phyloP scores from a whole-genome alignment of 2,888 invertebrate genomes.

The Onchidella celtica region DNA sequence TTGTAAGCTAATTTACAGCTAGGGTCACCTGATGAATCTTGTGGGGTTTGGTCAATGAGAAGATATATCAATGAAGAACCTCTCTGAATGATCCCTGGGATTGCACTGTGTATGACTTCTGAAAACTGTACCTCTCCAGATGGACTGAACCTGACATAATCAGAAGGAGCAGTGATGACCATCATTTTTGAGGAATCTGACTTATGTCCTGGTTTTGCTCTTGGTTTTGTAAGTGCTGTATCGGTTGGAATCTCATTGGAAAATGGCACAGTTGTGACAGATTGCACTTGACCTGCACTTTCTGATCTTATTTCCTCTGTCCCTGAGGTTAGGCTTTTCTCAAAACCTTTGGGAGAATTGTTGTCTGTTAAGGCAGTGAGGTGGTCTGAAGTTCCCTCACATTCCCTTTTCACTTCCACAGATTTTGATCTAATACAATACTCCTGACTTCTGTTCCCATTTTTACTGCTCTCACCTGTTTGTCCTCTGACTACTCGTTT shows the following conservation, averaged over 20 bases:
- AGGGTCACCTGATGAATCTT: not conserved
- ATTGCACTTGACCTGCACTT: not conserved
- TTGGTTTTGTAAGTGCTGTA: not conserved
- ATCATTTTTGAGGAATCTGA: not conserved
- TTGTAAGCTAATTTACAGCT: not conserved
- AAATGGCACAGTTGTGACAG: too few relatives aligned
- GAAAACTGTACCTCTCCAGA: not conserved
- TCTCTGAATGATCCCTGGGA: not conserved
- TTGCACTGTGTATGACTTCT: not conserved
- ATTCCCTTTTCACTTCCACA: too few relatives aligned
- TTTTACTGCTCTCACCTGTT: too few relatives aligned
- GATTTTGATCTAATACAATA: too few relatives aligned
- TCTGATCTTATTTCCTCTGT: not conserved
- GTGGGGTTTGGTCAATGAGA: not conserved
- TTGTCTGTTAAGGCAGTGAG: too few relatives aligned
- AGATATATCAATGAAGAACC: not conserved
- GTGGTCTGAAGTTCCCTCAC: too few relatives aligned
- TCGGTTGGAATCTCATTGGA: too few relatives aligned
- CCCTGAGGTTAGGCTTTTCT: not conserved
- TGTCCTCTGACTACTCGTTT: too few relatives aligned
- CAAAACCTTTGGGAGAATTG: too few relatives aligned
- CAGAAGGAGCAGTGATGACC: constrained; percentile 10
- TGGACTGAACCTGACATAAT: not conserved
- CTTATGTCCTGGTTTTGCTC: not conserved
- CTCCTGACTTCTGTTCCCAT: too few relatives aligned